Base-by-base conservation (phyloP, 1,140 invertebrate genomes). In the Tribolium castaneum region DNA sequence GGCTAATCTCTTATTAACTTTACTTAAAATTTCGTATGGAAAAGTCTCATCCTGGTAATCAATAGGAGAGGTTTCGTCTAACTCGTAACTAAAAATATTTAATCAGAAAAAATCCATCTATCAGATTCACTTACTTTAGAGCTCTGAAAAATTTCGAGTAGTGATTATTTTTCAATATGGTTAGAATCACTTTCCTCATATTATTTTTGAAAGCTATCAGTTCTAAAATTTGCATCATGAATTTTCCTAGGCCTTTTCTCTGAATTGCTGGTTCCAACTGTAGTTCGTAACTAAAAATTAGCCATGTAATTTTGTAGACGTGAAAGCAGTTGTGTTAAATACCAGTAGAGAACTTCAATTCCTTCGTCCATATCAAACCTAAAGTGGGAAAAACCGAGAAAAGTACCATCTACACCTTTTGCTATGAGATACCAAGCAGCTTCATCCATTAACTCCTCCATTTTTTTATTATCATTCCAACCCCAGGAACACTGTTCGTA, bases 341-440 rank as follows among this genome's bases (percentile, higher is more conserved):
- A 94, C 94, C 94, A 95, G 86, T 96, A 96, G 6, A 96, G 84
- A 34, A 96, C 94, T 87, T 93, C 91, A 35, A 91, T 86, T 0
- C 90, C 92, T 84, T 92, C 89, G 85, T 96, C 95, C 80, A 95
- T 87, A 84, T 96, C 95, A 88, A 96, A 96, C 77, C 94, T 88
- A 84, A 96, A 96, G 79, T 91, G 90, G 76, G 89, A 90, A 83
- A 90, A 91, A 16, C 89, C 90, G 22, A 90, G 82, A 3, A 87
- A 86, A 82, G 86, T 87, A 74, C 88, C 86, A 52, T 85, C 83
- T 34, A 87, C 84, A 45, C 76, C 78, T 82, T 87, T 88, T 6
- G 91, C 93, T 74, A 95, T 88, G 25, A 95, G 85, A 86, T 94
- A 94, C 89, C 92, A 92, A 3, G 93, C 93, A 72, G 88, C 86